Conservation (phyloP, 2,888 invertebrate genomes). For the Cinara cedri region DNA sequence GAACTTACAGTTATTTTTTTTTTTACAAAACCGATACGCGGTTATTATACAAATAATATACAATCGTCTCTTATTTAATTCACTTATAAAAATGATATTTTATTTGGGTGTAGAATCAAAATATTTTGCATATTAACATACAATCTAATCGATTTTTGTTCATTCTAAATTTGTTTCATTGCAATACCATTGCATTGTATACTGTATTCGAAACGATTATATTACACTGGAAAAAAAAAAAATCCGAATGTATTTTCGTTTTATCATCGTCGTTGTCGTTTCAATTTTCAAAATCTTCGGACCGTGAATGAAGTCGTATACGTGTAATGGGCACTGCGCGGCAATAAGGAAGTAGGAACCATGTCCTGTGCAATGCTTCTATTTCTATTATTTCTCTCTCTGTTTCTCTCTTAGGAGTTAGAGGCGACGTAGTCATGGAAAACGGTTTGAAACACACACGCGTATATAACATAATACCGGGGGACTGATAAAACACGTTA, state of each 20-base stretch:
- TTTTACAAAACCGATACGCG: no score
- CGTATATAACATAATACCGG: neutral
- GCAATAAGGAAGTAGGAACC: slow-evolving; percentile 41
- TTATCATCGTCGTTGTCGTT: slow-evolving; percentile 25
- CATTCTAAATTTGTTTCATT: neutral
- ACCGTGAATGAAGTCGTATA: slow-evolving; percentile 55
- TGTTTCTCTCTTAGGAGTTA: slow-evolving; percentile 31
- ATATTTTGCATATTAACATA: no score
- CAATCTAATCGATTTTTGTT: no score
- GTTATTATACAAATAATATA: no score
- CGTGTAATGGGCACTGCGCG: slow-evolving; percentile 41
- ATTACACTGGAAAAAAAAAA: slow-evolving; percentile 10
- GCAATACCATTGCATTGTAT: neutral
- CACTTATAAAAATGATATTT: no score
- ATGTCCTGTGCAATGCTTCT: slow-evolving; percentile 31
- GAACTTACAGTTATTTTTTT: no score
- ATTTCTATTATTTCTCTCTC: slow-evolving; percentile 48
- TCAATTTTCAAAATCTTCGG: slow-evolving; percentile 56
- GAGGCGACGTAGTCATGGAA: slow-evolving; percentile 25
- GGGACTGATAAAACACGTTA: slow-evolving; percentile 55
- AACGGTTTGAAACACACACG: neutral
- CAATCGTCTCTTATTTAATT: no score
- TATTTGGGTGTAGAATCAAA: no score
- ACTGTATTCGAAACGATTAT: neutral
- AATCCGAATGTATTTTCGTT: neutral